Base-by-base conservation (phyloP, 2,888 invertebrate species). In the Lithophane socia region DNA sequence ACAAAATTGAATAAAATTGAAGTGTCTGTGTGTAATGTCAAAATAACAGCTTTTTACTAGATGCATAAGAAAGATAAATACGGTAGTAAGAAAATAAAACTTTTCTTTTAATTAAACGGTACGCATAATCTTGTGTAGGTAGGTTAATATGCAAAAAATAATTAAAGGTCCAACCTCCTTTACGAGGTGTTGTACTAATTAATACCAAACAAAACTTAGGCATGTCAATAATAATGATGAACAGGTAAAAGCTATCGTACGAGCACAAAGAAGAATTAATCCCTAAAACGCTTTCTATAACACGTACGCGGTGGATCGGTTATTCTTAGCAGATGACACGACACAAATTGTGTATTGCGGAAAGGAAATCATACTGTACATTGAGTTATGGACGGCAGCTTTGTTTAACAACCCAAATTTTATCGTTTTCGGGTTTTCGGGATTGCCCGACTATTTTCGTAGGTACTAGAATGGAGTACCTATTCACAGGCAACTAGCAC, bases 251-350 rank as follows among this genome's bases (percentile, higher is more conserved):
- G 18, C 5, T 44, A 64, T 58, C n/a, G 10, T 42, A 5, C 16
- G 44, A 44, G 64, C 37, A 56, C 12, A 77, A 75, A 37, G 37
- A 13, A 58, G 13, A 29, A 56, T 52, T 37, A 79, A 68, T 83
- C 64, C 68, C 12, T 9, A 52, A 58, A 77, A 77, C 52, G n/a
- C 9, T 52, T 67, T 37, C 24, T 68, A 58, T 12, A 52, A 54
- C 78, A 83, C 58, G 79, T 58, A 58, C 67, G 37, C 44, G 13
- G 67, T 18, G 24, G 24, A 52, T 49, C 24, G 56, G 42, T 47
- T 82, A 77, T 77, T 79, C 49, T 83, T 77, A 60, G 63, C 44
- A 44, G 49, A 61, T 82, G 63, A 77, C 44, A 68, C 8, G 16
- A 37, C n/a, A 16, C 24, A 21, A 65, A 60, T 1, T 52, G 13